phyloP scores from a whole-genome alignment of 2,888 invertebrate genomes.

The Neelides folsomi region DNA sequence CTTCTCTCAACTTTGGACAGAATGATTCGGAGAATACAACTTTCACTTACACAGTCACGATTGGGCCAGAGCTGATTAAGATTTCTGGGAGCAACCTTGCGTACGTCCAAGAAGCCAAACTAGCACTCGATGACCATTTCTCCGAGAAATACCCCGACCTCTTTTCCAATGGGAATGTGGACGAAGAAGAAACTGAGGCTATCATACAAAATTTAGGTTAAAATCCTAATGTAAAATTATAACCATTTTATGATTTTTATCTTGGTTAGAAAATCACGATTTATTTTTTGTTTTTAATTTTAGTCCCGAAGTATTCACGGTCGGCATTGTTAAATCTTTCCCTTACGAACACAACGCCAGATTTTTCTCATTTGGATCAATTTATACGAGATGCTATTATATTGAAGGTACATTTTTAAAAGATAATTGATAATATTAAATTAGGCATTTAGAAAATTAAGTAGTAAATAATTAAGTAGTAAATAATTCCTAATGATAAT shows the following conservation, averaged over 20 bases:
- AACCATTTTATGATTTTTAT: no score
- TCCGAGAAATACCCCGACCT: constrained; percentile 24
- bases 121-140: constrained; percentile 77
- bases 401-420: constrained; percentile 11
- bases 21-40: constrained; percentile 3
- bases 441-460: no score
- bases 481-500: no score
- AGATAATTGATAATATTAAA: no score
- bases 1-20: constrained; percentile 43
- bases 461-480: no score
- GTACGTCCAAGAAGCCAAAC: constrained; percentile 73
- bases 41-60: constrained; percentile 73
- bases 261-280: background rate
- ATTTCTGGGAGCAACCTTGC: constrained; percentile 73
- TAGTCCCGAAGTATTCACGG: constrained; percentile 10
- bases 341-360: constrained; percentile 12
- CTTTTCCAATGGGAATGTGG: constrained; percentile 17
- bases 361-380: constrained; percentile 26
- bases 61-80: constrained; percentile 68
- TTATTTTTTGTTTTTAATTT: background rate
- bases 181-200: constrained; percentile 12
- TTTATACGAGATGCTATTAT: constrained; percentile 17
- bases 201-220: no score
- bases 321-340: constrained; percentile 18
- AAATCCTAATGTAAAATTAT: no score